Conservation (phyloP, 2,888 invertebrate genomes). For the Teinopalpus imperialis region DNA sequence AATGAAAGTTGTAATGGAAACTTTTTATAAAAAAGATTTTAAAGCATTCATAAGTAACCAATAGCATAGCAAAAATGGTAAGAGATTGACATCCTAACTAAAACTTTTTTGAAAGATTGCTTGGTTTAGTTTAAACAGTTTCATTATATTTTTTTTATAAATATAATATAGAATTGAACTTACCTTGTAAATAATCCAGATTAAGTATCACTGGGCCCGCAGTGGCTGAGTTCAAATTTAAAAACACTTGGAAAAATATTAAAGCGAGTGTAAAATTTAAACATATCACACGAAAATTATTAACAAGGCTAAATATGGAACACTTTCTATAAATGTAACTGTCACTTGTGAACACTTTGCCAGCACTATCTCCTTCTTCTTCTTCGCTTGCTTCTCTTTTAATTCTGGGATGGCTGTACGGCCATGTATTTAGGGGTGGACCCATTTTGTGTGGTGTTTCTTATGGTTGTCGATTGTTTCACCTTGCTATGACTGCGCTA, state of each 20-base stretch:
- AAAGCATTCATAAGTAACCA: no score
- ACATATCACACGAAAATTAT: slow-evolving; percentile 52
- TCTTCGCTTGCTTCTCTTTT: slow-evolving; percentile 19
- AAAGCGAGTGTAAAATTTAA: slow-evolving; percentile 58
- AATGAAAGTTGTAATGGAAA: no score
- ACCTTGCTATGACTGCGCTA: slow-evolving; percentile 50
- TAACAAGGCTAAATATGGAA: slow-evolving; percentile 41
- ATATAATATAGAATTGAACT: slow-evolving; percentile 27
- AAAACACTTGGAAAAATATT: slow-evolving; percentile 56
- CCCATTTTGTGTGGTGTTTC: slow-evolving; percentile 50
- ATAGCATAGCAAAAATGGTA: no score
- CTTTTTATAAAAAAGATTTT: no score
- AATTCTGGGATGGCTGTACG: slow-evolving; percentile 45
- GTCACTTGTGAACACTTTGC: slow-evolving; percentile 37
- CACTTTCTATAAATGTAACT: slow-evolving; percentile 43
- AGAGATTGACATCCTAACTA: no score
- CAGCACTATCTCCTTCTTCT: slow-evolving; percentile 32
- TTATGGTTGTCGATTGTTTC: slow-evolving; percentile 7
- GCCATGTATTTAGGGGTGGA: slow-evolving; percentile 64
- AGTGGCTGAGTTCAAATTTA: slow-evolving; percentile 51
- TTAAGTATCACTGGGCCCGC: slow-evolving; percentile 68
- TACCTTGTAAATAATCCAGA: slow-evolving; percentile 74
- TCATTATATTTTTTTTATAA: no score
- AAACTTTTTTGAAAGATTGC: no score
- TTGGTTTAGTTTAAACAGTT: no score